These are phyloP conservation scores for Manduca sexta DNA, from an alignment of 1,140 invertebrate genomes.

Conservation along the genomic window DNA sequence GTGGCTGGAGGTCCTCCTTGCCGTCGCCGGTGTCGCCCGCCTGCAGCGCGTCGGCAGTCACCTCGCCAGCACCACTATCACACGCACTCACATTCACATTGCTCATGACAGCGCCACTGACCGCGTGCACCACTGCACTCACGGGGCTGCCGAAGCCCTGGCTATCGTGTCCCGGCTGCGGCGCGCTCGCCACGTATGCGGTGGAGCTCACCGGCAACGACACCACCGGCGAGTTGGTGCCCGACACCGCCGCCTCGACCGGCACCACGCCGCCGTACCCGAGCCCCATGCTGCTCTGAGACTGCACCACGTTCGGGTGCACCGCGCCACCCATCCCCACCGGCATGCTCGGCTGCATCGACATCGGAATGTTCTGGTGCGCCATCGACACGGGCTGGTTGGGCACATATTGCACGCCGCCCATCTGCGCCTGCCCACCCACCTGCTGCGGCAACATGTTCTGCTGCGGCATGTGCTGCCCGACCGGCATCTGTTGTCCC, in stretches of 20 bases:
- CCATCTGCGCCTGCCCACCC: constrained; percentile 54
- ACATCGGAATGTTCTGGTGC: constrained; percentile 69
- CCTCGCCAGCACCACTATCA: constrained; percentile 61
- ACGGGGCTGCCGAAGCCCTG: constrained; percentile 72
- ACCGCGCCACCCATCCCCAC: constrained; percentile 62
- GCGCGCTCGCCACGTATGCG: constrained; percentile 52
- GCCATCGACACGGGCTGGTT: constrained; percentile 63
- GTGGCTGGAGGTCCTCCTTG: constrained; percentile 58
- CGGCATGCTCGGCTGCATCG: constrained; percentile 66
- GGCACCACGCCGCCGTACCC: constrained; percentile 64
- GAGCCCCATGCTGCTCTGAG: constrained; percentile 67
- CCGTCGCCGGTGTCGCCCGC: constrained; percentile 55
- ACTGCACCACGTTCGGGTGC: constrained; percentile 65
- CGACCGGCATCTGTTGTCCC: constrained; percentile 61
- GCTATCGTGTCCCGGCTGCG: constrained; percentile 54
- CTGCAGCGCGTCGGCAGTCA: constrained; percentile 47
- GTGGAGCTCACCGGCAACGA: constrained; percentile 66
- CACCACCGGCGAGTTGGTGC: constrained; percentile 71
- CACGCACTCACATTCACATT: constrained; percentile 65
- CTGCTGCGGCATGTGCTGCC: constrained; percentile 60
- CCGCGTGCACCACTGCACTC: constrained; percentile 66
- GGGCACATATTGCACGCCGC: constrained; percentile 62
- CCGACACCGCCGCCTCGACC: constrained; percentile 58
- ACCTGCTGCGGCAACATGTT: constrained; percentile 63
- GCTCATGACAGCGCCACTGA: constrained; percentile 64